Evolutionary conservation across 2,113 vertebrate genomes (phyloP), one percentile per base, ranked within the genome.

Genomic region (Boulengeromyrus knoepffleri): DNA sequence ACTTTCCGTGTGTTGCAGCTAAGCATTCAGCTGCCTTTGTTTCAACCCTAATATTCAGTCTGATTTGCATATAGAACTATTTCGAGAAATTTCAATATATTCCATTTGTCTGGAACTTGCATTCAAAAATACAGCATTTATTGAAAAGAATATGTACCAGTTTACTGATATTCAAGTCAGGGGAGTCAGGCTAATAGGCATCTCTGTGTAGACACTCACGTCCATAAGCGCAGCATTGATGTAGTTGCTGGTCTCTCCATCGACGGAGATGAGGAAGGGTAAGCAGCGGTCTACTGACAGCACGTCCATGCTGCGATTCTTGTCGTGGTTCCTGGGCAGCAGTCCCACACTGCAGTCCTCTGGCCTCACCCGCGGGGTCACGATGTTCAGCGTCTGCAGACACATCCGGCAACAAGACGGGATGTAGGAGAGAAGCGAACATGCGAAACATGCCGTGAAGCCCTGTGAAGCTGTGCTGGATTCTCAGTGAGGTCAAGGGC

Each of bases 221-320:
- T 99, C 98, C 98, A 99, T 99, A 91, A 99, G 95, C 0, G 98
- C 97, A 45, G 98, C 98, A 0, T 98, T 99, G 95, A 99, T 99
- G 94, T 99, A 99, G 93, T 99, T 99, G 94, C 97, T 99, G 88
- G 98, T 98, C 92, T 99, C 98, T 0, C 98, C 98, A 0, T 99
- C 98, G 90, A 99, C 97, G 0, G 98, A 99, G 93, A 99, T 98
- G 92, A 99, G 98, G 94, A 99, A 99, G 47, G 98, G 98, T 89
- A 99, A 96, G 93, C 98, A 99, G 89, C 98, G 96, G 95, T 99
- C 98, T 77, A 98, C 96, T 1, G 98, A 97, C 15, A 99, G 94
- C 56, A 98, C 97, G 0, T 99, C 98, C 97, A 99, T 97, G 92
- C 96, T 97, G 91, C 98, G 97, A 91, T 99, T 99, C 96, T 99